These are phyloP conservation scores for Heterohyrax brucei DNA, from an alignment of 2,797 vertebrate genomes.

Conservation along the genomic window DNA sequence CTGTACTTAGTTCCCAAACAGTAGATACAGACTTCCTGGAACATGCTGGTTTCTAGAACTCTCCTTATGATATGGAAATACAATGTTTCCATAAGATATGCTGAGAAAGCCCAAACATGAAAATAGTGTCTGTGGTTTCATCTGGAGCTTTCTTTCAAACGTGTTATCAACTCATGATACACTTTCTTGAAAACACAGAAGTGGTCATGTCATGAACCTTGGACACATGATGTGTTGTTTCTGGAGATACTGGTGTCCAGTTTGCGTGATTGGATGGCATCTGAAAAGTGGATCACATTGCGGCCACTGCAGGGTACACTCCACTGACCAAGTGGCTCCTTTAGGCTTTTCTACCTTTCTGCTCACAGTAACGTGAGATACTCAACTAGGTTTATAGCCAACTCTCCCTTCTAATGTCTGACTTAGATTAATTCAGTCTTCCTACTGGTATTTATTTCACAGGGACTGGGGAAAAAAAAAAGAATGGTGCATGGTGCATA, in stretches of 20 bases:
- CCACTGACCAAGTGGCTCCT: background rate
- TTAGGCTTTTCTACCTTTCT: background rate
- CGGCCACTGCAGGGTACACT: accelerated
- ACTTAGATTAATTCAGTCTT: conserved; percentile 22
- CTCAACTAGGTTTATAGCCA: background rate
- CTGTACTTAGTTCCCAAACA: too few species aligned
- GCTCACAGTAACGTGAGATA: background rate
- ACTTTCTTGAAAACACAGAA: background rate
- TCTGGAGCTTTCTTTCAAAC: background rate
- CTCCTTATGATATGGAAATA: conserved; percentile 42
- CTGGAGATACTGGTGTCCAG: background rate
- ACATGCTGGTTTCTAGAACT: background rate
- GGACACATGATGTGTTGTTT: background rate
- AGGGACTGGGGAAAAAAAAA: background rate
- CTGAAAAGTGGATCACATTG: background rate
- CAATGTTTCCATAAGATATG: background rate
- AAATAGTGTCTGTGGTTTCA: conserved; percentile 49
- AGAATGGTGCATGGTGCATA: background rate
- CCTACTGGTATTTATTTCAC: conserved; percentile 14
- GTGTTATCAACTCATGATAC: conserved; percentile 18
- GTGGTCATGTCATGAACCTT: background rate
- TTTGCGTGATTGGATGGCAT: background rate
- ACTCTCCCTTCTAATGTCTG: background rate
- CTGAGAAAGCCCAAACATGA: conserved; percentile 10
- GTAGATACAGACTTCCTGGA: background rate